Evolutionary conservation across 2,113 vertebrate species (phyloP), one percentile per base, ranked within the genome.

Genomic region (Rhinolophus ferrumequinum): DNA sequence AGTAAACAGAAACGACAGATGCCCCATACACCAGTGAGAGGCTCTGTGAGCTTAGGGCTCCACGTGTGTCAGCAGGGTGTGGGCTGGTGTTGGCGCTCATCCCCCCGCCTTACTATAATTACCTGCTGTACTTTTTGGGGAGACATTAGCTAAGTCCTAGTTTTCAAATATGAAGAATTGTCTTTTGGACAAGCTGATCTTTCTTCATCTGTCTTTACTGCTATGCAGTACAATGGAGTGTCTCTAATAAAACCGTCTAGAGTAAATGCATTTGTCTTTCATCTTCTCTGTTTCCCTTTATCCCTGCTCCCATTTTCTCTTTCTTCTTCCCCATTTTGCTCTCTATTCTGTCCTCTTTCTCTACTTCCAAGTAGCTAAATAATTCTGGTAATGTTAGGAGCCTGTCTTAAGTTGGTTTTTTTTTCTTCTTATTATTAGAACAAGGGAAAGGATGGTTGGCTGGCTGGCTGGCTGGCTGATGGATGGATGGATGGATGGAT

Each of bases 11-110:
- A 13, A 50, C 11, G 47, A 12, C 47, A 50, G 12, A 50, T 11
- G 47, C 47, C 47, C 47, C 47, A 13, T 1, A 10, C 47, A 50
- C 12, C 47, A 50, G 11, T 1, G 2, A 50, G 47, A 44, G 47
- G 47, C 47, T 50, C 11, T 50, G 11, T 50, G 47, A 50, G 47
- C 47, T 50, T 12, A 50, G 11, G 47, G 47, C 47, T 50, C 13
- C 47, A 50, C 47, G 47, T 50, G 47, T 1, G 47, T 13, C 47
- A 50, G 47, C 47, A 50, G 47, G 2, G 13, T 13, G 47, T 50
- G 47, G 47, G 14, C 4, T 35, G 0, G 2, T 15, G 2, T 3
- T 19, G 0, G 10, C 0, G 26, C 30, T 26, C 2, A 5, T 6
- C 10, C 22, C 56, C 33, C 44, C 16, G 0, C 33, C 58, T 6